These are phyloP conservation scores for Leptinotarsa tumamoca DNA, from an alignment of 2,888 invertebrate species.

Conservation along the genomic window DNA sequence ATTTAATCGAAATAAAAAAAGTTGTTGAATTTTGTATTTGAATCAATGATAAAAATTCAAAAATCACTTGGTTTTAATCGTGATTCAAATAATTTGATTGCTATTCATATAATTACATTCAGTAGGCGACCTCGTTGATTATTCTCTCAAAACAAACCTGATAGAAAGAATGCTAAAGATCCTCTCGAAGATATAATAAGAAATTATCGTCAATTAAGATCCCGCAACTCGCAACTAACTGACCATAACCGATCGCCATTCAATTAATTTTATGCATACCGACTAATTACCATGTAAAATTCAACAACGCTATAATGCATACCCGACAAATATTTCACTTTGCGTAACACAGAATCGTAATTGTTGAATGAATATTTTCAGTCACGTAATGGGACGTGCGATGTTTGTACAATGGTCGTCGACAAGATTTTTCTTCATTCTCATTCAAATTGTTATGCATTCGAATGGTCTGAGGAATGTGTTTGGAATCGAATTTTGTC, in stretches of 20 bases:
- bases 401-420: conserved; percentile 19
- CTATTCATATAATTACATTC: no score
- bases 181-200: not conserved
- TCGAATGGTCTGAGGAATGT: conserved; percentile 15
- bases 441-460: not conserved
- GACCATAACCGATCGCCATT: conserved; percentile 17
- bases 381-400: conserved; percentile 23
- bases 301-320: conserved; percentile 14
- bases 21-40: no score
- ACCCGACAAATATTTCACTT: conserved; percentile 24
- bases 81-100: no score
- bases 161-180: not conserved
- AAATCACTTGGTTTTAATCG: no score
- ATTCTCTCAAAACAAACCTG: not conserved
- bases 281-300: conserved; percentile 26
- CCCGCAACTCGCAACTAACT: not conserved
- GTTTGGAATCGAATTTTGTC: not conserved
- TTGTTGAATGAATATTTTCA: conserved; percentile 27
- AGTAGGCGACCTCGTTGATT: no score
- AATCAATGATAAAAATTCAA: no score
- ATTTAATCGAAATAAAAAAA: no score
- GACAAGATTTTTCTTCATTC: conserved; percentile 22
- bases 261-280: conserved; percentile 28
- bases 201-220: conserved; percentile 13
- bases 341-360: conserved; percentile 26